phyloP scores from a whole-genome alignment of 2,888 invertebrate species.

The Pimpla rufipes region DNA sequence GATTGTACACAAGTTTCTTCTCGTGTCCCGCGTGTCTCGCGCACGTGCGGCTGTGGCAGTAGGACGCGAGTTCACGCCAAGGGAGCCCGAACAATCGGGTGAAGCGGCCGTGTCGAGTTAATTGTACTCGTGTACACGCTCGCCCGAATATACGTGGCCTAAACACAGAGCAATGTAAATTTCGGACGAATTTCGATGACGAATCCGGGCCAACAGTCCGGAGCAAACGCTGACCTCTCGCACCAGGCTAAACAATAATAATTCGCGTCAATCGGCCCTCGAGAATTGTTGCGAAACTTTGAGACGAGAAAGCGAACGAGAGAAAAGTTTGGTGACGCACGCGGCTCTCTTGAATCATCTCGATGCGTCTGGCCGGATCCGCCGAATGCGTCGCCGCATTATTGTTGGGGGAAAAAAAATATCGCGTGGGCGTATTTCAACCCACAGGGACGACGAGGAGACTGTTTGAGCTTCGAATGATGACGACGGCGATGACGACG shows the following conservation, averaged over 20 bases:
- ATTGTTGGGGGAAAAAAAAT: slow-evolving; percentile 16
- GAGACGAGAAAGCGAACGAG: background rate
- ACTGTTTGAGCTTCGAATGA: background rate
- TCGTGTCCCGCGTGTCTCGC: no score
- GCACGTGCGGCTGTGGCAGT: background rate
- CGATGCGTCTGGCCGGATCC: slow-evolving; percentile 10
- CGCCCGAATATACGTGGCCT: background rate
- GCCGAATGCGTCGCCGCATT: background rate
- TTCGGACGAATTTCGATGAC: background rate
- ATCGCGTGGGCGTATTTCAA: slow-evolving; percentile 12
- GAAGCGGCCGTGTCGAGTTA: slow-evolving; percentile 39
- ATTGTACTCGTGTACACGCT: slow-evolving; percentile 10
- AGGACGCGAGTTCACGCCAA: slow-evolving; percentile 51
- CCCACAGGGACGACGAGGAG: background rate
- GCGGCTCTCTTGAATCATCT: slow-evolving; percentile 38
- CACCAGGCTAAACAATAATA: background rate
- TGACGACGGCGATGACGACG: background rate
- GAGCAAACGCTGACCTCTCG: background rate
- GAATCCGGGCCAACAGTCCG: slow-evolving; percentile 2
- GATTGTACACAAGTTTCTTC: background rate
- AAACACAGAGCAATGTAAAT: slow-evolving; percentile 36
- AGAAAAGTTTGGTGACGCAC: slow-evolving; percentile 44
- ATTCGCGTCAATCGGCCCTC: background rate
- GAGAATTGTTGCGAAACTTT: background rate
- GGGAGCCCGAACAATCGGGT: slow-evolving; percentile 51